A percentile compares a stretch with the other conserved stretches of the same genome.
phyloP scores from a whole-genome alignment of 1,140 invertebrate genomes.

The Lordiphosa clarofinis region DNA sequence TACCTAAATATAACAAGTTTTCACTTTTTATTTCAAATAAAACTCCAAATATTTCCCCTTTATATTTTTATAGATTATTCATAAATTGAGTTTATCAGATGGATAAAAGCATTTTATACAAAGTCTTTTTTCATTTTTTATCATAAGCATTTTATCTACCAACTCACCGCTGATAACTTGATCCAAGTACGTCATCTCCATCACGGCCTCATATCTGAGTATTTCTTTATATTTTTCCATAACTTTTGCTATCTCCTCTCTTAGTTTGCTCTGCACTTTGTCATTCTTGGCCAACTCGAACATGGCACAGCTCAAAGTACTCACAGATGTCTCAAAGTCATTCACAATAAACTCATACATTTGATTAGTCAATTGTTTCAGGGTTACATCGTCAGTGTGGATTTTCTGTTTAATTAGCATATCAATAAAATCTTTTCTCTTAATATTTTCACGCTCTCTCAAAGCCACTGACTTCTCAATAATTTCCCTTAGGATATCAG shows the following conservation, averaged over 20 bases:
- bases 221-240: constrained; percentile 63
- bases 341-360: constrained; percentile 81
- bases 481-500: constrained; percentile 79
- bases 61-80: too few species aligned
- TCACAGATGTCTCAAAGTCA: constrained; percentile 83
- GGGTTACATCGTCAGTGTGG: background rate
- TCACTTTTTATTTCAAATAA: too few species aligned
- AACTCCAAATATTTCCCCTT: too few species aligned
- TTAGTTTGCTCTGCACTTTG: constrained; percentile 80
- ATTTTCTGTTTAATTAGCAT: constrained; percentile 54
- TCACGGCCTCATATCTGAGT: constrained; percentile 67
- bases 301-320: constrained; percentile 79
- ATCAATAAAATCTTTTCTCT: constrained; percentile 82
- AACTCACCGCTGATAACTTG: constrained; percentile 58
- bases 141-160: background rate
- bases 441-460: constrained; percentile 79
- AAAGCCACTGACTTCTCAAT: constrained; percentile 80
- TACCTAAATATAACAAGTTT: too few species aligned
- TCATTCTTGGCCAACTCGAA: constrained; percentile 81
- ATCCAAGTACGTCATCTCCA: constrained; percentile 75
- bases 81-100: too few species aligned
- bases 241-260: constrained; percentile 80
- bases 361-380: constrained; percentile 74
- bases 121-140: background rate
- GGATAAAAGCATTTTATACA: background rate